Evolutionary conservation across 1,140 invertebrate genomes (phyloP).

Genomic region (Hycleus cichorii): DNA sequence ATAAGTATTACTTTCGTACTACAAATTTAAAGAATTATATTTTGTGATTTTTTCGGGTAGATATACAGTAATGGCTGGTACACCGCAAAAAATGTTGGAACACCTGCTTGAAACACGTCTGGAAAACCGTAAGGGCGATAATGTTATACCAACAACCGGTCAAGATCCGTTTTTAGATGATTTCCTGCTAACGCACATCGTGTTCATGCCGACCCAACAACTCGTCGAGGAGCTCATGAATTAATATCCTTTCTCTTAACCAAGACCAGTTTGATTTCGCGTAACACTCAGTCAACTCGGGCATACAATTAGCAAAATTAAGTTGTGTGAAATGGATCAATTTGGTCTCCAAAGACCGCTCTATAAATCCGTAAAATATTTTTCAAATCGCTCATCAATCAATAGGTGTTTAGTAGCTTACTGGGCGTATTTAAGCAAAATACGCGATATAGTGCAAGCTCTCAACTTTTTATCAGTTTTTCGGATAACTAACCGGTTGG

Average conservation of each 20-base stretch:
- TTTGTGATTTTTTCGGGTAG: constrained; percentile 42
- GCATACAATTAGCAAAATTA: too few species aligned
- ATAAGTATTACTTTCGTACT: constrained; percentile 46
- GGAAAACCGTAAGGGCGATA: constrained; percentile 49
- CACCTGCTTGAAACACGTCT: constrained; percentile 77
- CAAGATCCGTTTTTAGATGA: constrained; percentile 73
- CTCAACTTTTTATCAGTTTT: too few species aligned
- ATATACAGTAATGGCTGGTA: constrained; percentile 85
- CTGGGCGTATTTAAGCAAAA: too few species aligned
- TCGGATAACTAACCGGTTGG: too few species aligned
- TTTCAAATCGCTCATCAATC: too few species aligned
- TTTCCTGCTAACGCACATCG: constrained; percentile 80
- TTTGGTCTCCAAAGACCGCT: too few species aligned
- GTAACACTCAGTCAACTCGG: too few species aligned
- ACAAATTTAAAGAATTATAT: background rate
- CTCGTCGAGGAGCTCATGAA: constrained; percentile 68
- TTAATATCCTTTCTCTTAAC: constrained; percentile 61
- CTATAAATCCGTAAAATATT: too few species aligned
- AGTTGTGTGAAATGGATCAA: too few species aligned
- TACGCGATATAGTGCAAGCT: too few species aligned
- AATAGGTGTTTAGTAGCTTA: too few species aligned
- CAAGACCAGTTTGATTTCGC: too few species aligned
- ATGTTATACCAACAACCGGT: constrained; percentile 34
- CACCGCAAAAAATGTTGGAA: constrained; percentile 81
- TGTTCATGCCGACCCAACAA: constrained; percentile 74